phyloP scores from a whole-genome alignment of 1,140 invertebrate genomes.

The Steinernema khuongi region DNA sequence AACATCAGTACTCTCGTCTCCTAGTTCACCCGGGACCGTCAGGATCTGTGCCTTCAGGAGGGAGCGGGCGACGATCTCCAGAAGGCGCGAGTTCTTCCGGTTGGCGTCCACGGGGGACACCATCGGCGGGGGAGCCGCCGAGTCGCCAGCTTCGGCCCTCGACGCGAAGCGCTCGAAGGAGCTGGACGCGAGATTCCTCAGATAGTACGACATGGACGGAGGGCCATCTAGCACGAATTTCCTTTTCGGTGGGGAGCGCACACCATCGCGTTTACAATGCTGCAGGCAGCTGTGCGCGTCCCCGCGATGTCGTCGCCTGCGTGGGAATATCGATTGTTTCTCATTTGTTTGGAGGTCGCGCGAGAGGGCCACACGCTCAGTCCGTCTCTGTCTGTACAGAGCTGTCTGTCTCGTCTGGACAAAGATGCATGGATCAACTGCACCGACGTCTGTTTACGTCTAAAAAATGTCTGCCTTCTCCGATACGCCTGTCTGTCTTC shows the following conservation, averaged over 20 bases:
- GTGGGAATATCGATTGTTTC: constrained; percentile 8
- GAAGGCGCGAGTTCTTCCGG: neutral
- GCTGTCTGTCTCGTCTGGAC: no score
- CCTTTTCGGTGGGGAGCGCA: neutral
- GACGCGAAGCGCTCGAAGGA: neutral
- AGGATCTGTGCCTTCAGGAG: constrained; percentile 3
- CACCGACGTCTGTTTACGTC: no score
- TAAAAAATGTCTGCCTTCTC: no score
- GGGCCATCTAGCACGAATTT: neutral
- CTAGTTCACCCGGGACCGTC: neutral
- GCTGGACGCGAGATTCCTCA: neutral
- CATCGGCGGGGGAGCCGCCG: neutral
- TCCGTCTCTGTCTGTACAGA: neutral
- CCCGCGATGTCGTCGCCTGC: neutral
- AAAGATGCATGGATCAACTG: no score
- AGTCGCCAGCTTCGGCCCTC: neutral
- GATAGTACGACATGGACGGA: neutral
- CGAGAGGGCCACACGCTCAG: neutral
- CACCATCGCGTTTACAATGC: constrained; percentile 7
- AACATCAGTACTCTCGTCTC: neutral
- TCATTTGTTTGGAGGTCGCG: neutral
- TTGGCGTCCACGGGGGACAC: neutral
- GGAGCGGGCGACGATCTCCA: constrained; percentile 2
- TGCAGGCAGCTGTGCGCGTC: constrained; percentile 11
- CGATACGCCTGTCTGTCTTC: no score